phyloP scores from a whole-genome alignment of 2,113 vertebrate species.

The Centropus unirufus region DNA sequence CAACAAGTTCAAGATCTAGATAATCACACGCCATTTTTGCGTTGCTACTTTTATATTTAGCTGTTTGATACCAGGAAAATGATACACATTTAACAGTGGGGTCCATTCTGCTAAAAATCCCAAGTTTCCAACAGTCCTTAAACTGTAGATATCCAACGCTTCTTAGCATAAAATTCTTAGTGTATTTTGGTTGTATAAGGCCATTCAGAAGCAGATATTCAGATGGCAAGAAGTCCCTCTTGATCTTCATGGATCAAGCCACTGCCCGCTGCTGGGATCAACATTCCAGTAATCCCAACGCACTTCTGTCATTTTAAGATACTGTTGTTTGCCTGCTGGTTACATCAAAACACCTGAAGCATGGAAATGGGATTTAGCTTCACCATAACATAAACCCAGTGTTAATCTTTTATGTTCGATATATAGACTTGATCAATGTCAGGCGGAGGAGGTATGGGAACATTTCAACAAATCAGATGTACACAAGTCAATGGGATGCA shows the following conservation, averaged over 20 bases:
- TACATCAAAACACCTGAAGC: not conserved
- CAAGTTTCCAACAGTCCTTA: not conserved
- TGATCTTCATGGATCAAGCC: not conserved
- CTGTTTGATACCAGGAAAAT: slow-evolving; percentile 49
- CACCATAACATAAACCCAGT: not conserved
- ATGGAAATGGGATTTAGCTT: not conserved
- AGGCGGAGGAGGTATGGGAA: not conserved
- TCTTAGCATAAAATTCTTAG: not conserved
- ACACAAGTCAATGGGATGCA: not conserved
- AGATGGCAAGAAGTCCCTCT: not conserved
- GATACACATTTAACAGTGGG: not conserved
- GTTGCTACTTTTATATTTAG: slow-evolving; percentile 41
- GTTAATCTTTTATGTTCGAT: not conserved
- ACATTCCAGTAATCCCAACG: not conserved
- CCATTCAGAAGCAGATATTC: not conserved
- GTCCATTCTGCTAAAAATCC: not conserved
- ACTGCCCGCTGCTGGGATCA: accelerated
- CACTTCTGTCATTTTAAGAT: not conserved
- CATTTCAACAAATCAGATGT: not conserved
- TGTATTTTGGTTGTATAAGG: not conserved
- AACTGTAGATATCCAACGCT: not conserved
- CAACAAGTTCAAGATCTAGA: slow-evolving; percentile 42
- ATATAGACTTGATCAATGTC: not conserved
- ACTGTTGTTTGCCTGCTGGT: not conserved
- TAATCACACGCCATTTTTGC: slow-evolving; percentile 45